Percentiles rank a stretch among this genome's conserved stretches.
phyloP scores from a whole-genome alignment of 2,113 vertebrate genomes.

The Hippocampus mohnikei region DNA sequence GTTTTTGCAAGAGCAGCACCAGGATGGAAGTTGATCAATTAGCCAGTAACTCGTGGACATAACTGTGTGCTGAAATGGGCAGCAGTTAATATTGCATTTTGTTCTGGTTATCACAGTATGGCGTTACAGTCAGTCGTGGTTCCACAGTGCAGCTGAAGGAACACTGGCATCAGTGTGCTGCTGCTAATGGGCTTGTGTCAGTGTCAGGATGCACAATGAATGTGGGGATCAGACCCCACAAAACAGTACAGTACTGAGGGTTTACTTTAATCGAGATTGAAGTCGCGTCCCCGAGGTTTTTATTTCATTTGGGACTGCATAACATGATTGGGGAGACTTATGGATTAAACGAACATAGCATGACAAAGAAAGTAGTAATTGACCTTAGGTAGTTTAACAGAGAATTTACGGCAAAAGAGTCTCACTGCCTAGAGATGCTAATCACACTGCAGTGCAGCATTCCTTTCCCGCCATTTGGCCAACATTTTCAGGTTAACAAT shows the following conservation, averaged over 20 bases:
- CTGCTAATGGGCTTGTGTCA: constrained; percentile 56
- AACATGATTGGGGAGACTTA: not conserved
- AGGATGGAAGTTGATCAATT: not conserved
- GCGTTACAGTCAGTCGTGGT: constrained; percentile 11
- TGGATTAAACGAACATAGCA: not conserved
- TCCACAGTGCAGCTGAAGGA: constrained; percentile 35
- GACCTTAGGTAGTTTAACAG: not conserved
- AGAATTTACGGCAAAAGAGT: not conserved
- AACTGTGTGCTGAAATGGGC: not conserved
- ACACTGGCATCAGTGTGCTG: constrained; percentile 65
- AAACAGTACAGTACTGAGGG: constrained; percentile 24
- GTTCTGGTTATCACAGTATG: constrained; percentile 4
- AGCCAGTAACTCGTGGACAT: not conserved
- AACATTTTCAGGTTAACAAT: constrained; percentile 28
- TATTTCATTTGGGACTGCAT: not conserved
- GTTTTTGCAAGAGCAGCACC: not conserved
- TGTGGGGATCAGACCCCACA: constrained; percentile 41
- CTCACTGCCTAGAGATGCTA: constrained; percentile 2
- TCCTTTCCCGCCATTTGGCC: constrained; percentile 22
- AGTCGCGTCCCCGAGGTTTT: not conserved
- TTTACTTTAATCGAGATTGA: constrained; percentile 17
- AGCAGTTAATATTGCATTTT: constrained; percentile 17
- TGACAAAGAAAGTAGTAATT: not conserved
- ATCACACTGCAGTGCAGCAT: constrained; percentile 42
- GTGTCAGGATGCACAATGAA: constrained; percentile 49